These are phyloP conservation scores for Hirundichthys speculiger DNA, from an alignment of 2,113 vertebrate genomes.

Conservation along the genomic window DNA sequence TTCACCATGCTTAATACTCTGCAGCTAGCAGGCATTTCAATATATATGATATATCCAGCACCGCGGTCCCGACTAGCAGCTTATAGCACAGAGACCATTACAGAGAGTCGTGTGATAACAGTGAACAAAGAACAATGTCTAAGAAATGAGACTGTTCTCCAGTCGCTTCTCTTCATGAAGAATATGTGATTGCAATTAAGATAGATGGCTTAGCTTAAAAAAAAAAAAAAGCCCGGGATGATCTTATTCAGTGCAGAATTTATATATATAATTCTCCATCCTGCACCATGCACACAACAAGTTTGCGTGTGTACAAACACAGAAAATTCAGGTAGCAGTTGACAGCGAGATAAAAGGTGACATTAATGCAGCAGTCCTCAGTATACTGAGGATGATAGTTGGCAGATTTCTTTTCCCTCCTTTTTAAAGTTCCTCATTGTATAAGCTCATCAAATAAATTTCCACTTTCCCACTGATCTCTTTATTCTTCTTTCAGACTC, in stretches of 20 bases:
- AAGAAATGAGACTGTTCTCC: slow-evolving; percentile 72
- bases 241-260: slow-evolving; percentile 67
- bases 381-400: slow-evolving; percentile 60
- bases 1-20: slow-evolving; percentile 58
- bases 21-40: slow-evolving; percentile 68
- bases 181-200: slow-evolving; percentile 80
- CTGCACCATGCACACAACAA: slow-evolving; percentile 33
- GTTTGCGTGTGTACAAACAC: slow-evolving; percentile 34
- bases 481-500: slow-evolving; percentile 64
- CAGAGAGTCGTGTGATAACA: slow-evolving; percentile 73
- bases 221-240: slow-evolving; percentile 24
- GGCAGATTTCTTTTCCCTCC: slow-evolving; percentile 53
- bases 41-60: slow-evolving; percentile 64
- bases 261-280: slow-evolving; percentile 46
- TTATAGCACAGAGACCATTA: slow-evolving; percentile 70
- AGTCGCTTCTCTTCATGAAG: slow-evolving; percentile 61
- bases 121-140: slow-evolving; percentile 72
- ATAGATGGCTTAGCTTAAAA: slow-evolving; percentile 59
- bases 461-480: slow-evolving; percentile 59
- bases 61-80: slow-evolving; percentile 53
- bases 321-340: slow-evolving; percentile 34
- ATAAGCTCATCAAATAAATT: slow-evolving; percentile 78
- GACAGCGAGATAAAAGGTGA: slow-evolving; percentile 65
- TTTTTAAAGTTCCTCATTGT: slow-evolving; percentile 59
- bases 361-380: slow-evolving; percentile 51